phyloP scores from a whole-genome alignment of 2,888 invertebrate genomes.

The Halictus quadricinctus region DNA sequence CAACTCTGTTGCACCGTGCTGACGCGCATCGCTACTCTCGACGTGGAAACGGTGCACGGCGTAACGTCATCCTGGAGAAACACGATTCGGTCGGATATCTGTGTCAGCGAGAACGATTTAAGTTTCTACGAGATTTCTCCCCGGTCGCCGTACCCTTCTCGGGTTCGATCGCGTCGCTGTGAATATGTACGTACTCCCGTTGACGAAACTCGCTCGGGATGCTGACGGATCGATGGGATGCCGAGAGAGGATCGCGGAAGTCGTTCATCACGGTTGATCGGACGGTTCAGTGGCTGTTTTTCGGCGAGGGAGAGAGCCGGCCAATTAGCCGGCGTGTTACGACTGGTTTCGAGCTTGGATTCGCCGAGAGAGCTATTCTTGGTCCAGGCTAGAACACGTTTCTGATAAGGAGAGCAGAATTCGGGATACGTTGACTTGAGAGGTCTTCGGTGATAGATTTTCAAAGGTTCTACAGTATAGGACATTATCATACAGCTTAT shows the following conservation, averaged over 20 bases:
- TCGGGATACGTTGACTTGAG: not conserved
- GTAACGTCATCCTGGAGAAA: constrained; percentile 35
- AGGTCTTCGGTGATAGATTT: not conserved
- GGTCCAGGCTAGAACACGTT: not conserved
- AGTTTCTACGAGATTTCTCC: constrained; percentile 57
- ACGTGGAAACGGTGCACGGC: not conserved
- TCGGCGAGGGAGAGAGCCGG: not conserved
- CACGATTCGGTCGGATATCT: constrained; percentile 44
- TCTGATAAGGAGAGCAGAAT: not conserved
- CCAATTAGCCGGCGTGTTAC: not conserved
- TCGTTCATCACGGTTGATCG: constrained; percentile 1
- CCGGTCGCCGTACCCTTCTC: constrained; percentile 6
- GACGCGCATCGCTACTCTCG: not conserved
- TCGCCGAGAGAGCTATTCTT: not conserved
- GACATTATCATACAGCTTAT: no score
- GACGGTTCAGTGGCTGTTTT: not conserved
- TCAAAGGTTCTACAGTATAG: no score
- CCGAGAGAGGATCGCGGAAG: constrained; percentile 1
- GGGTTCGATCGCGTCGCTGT: not conserved
- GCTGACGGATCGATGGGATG: not conserved
- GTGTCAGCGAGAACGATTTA: constrained; percentile 55
- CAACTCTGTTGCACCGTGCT: not conserved
- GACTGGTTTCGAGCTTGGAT: not conserved
- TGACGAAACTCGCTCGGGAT: not conserved
- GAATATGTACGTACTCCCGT: not conserved